A percentile compares a stretch with the other conserved stretches of the same genome.
Evolutionary conservation across 1,140 invertebrate species (phyloP).

Genomic region (Geopemphigus sp.): DNA sequence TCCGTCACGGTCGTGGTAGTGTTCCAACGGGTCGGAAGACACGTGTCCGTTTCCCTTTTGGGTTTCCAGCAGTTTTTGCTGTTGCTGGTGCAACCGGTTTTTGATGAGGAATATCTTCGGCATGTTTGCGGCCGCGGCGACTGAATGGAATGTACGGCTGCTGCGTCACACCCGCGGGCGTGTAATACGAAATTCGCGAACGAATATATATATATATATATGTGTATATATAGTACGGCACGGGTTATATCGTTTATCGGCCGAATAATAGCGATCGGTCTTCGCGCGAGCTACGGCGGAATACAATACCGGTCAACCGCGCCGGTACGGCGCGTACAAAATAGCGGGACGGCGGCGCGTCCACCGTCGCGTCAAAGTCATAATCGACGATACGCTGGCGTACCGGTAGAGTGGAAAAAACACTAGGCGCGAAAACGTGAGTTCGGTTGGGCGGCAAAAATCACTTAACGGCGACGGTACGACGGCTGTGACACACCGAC

Average conservation of each 20-base stretch:
- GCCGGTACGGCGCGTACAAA: background rate
- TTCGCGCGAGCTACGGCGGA: no score
- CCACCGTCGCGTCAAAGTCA: background rate
- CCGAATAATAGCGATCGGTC: no score
- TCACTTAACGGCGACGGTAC: no score
- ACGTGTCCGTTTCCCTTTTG: slow-evolving; percentile 30
- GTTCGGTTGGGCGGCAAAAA: no score
- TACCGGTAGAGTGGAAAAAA: no score
- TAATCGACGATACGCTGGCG: no score
- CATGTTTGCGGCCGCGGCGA: background rate
- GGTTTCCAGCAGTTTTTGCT: slow-evolving; percentile 71
- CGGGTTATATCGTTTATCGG: no score
- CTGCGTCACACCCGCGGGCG: no score
- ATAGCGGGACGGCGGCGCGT: slow-evolving; percentile 10
- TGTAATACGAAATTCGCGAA: background rate
- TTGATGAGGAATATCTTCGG: slow-evolving; percentile 76
- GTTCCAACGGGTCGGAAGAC: slow-evolving; percentile 13
- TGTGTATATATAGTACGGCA: no score
- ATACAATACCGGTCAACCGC: slow-evolving; percentile 12
- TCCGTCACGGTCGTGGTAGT: background rate
- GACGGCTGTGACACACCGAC: no score
- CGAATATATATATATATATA: no score
- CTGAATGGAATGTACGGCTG: background rate
- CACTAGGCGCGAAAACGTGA: no score
- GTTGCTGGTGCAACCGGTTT: slow-evolving; percentile 83